Evolutionary conservation across 1,140 invertebrate genomes (phyloP).

Genomic region (Papilio dardanus): DNA sequence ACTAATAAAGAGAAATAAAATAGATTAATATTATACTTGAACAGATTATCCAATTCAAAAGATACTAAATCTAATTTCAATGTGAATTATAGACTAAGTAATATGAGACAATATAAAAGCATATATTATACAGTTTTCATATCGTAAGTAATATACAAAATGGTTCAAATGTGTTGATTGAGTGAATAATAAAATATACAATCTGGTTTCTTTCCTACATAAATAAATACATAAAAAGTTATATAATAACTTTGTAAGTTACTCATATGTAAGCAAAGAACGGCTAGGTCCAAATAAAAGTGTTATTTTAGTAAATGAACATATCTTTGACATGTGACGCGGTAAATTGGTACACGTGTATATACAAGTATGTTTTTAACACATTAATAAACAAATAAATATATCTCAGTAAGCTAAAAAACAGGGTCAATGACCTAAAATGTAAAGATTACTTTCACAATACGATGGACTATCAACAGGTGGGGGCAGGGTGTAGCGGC

Average conservation of each 20-base stretch:
- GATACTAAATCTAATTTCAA: no score
- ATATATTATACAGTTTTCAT: background rate
- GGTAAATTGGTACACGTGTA: conserved; percentile 67
- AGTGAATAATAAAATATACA: background rate
- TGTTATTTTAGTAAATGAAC: background rate
- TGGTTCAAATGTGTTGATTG: no score
- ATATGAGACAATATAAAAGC: background rate
- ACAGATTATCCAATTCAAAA: background rate
- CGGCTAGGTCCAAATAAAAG: background rate
- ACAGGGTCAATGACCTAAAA: conserved; percentile 16
- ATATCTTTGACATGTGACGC: conserved; percentile 66
- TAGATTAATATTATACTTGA: background rate
- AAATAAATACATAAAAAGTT: background rate
- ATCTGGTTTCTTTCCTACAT: background rate
- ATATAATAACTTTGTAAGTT: background rate
- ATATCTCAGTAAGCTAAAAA: background rate
- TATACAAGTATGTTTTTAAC: conserved; percentile 43
- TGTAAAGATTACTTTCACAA: background rate
- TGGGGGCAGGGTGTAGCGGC: conserved; percentile 7
- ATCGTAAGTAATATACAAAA: background rate
- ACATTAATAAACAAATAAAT: background rate
- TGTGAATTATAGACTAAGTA: no score
- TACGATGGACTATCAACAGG: conserved; percentile 35
- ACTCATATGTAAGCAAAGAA: no score
- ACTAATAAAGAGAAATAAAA: no score